These are phyloP conservation scores for Allobates femoralis DNA, from an alignment of 2,797 vertebrate species.

Conservation along the genomic window DNA sequence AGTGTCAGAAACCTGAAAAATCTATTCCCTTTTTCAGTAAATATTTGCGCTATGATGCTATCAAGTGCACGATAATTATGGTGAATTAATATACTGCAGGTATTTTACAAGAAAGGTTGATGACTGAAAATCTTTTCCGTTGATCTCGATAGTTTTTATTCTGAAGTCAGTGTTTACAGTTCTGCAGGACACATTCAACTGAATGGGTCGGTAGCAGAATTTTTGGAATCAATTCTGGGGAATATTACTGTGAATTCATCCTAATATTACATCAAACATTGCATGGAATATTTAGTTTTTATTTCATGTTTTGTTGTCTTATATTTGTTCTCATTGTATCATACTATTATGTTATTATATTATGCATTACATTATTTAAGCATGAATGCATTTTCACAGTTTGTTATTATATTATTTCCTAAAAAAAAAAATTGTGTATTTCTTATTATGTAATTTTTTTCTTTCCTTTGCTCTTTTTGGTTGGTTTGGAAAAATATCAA, in stretches of 20 bases:
- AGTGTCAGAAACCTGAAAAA: no score
- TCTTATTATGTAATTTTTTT: conserved; percentile 71
- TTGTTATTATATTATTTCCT: not conserved
- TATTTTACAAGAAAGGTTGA: not conserved
- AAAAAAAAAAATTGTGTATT: conserved; percentile 57
- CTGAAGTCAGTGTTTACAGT: no score
- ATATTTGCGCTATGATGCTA: not conserved
- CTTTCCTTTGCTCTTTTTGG: conserved; percentile 71
- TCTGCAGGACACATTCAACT: no score
- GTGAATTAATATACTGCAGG: not conserved
- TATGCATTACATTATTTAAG: no score
- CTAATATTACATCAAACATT: not conserved
- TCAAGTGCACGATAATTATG: not conserved
- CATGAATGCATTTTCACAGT: not conserved
- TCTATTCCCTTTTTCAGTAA: not conserved
- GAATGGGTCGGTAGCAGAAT: no score
- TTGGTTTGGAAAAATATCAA: conserved; percentile 77
- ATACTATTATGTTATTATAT: not conserved
- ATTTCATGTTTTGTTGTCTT: not conserved
- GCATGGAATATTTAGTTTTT: not conserved
- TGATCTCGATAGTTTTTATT: not conserved
- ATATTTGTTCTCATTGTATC: not conserved
- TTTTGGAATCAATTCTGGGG: not conserved
- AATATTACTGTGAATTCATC: not conserved
- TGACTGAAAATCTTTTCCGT: not conserved